Base-by-base conservation (phyloP, 2,888 invertebrate genomes). In the Drosophila helvetica region DNA sequence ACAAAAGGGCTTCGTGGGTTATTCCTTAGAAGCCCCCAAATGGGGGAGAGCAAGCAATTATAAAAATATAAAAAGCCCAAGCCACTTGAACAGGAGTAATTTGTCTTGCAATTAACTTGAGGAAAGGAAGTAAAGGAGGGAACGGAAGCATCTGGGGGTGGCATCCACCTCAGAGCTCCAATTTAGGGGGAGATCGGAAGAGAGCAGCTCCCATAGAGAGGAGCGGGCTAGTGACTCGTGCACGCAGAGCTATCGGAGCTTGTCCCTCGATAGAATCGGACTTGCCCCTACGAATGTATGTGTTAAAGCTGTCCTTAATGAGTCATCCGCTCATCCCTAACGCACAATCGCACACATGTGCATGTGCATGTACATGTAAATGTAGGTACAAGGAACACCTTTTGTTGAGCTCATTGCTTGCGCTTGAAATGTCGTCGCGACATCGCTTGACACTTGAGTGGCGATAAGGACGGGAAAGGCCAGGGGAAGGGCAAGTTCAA, bases 91-190 rank as follows among this genome's bases (percentile, higher is more conserved):
- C 74, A 64, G 67, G 74, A 74, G 84, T 80, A 84, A 86, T 82
- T 86, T 86, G 80, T 86, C 72, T 67, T 65, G 78, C 81, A 82
- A 84, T 82, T 81, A 84, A 67, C 56, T 52, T 56, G 55, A 71
- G 56, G 68, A 50, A 79, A 74, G 80, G 75, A 77, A 25, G 56
- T 66, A 50, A 79, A 74, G 80, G 75, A 77, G 7, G 7, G 7
- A 1, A 22, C 4, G 27, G 7, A 8, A 83, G 52, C 55, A 69
- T 65, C 77, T 65, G 50, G 48, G 61, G 62, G 48, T 48, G 67
- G 65, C 43, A 17, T 42, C 55, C 65, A 43, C 67, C 42, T 55
- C 6, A 38, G 22, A 50, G 19, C 46, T 51, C 46, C n/a, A 38
- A 50, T 51, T 42, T 55, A n/a, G 33, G 19, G 33, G 10, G 19